A percentile compares a stretch with the other conserved stretches of the same genome.
These are phyloP conservation scores for Atethmia centrago DNA, from an alignment of 2,888 invertebrate species.

Conservation along the genomic window DNA sequence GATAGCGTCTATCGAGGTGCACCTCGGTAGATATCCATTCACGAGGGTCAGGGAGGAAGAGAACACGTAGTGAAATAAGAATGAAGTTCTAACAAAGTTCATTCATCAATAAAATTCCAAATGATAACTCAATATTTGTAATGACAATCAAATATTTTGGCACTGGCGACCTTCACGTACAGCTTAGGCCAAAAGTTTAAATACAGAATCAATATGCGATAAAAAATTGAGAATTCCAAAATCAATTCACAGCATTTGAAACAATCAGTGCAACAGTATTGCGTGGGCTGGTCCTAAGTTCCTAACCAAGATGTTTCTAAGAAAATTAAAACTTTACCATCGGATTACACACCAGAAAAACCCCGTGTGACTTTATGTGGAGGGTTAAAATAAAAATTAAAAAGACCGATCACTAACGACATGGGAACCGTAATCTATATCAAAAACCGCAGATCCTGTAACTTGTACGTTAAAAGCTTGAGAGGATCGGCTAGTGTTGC, in stretches of 20 bases:
- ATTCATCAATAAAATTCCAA: not conserved
- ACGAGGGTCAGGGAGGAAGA: not conserved
- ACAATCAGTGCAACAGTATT: constrained; percentile 9
- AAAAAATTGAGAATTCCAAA: constrained; percentile 23
- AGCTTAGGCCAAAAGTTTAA: not conserved
- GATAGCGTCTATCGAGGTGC: constrained; percentile 24
- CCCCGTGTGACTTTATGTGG: constrained; percentile 65
- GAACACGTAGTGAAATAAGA: not conserved
- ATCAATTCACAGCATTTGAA: constrained; percentile 42
- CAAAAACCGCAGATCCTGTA: constrained; percentile 80
- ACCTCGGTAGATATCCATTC: too few species aligned
- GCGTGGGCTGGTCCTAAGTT: constrained; percentile 27
- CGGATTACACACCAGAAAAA: constrained; percentile 64
- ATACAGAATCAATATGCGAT: not conserved
- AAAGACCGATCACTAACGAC: constrained; percentile 68
- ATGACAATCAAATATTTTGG: not conserved
- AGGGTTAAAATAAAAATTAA: constrained; percentile 60
- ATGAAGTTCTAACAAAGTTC: not conserved
- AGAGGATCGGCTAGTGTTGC: constrained; percentile 58
- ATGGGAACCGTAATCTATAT: constrained; percentile 83
- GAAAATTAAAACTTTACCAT: constrained; percentile 47
- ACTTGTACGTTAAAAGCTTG: constrained; percentile 70
- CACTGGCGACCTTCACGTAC: constrained; percentile 17
- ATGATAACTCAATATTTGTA: constrained; percentile 13
- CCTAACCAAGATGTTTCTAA: constrained; percentile 35